Evolutionary conservation across 2,113 vertebrate genomes (phyloP).

Genomic region (Sinocyclocheilus anshuiensis): DNA sequence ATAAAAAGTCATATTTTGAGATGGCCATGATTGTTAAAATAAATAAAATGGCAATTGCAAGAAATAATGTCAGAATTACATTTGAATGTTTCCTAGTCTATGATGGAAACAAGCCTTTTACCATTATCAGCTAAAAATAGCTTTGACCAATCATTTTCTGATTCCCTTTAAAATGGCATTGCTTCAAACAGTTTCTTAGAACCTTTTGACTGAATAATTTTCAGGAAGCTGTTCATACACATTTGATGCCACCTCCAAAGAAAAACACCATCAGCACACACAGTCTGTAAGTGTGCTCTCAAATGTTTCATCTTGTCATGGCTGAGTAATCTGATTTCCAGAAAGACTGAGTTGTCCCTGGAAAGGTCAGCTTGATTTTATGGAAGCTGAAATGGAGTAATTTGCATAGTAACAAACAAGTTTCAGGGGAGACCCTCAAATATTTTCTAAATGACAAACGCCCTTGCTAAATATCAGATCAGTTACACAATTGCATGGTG

Average conservation of each 20-base stretch:
- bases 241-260: not conserved
- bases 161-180: not conserved
- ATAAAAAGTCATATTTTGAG: too few relatives aligned
- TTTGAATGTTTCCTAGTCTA: too few relatives aligned
- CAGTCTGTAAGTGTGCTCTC: not conserved
- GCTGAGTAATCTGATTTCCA: not conserved
- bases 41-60: too few relatives aligned
- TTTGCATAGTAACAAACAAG: not conserved
- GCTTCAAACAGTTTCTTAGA: not conserved
- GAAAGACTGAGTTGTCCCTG: not conserved
- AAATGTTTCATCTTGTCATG: not conserved
- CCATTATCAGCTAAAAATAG: not conserved
- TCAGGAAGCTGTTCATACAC: not conserved
- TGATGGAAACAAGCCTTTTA: too few relatives aligned
- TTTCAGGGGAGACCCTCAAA: too few relatives aligned
- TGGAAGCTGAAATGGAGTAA: not conserved
- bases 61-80: too few relatives aligned
- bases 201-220: not conserved
- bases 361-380: constrained; percentile 9
- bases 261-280: not conserved
- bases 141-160: not conserved
- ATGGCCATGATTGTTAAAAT: too few relatives aligned
- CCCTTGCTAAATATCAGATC: too few relatives aligned
- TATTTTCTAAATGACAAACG: too few relatives aligned
- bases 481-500: not conserved